Conservation (phyloP, 2,113 vertebrate genomes). For the Varanus komodoensis region DNA sequence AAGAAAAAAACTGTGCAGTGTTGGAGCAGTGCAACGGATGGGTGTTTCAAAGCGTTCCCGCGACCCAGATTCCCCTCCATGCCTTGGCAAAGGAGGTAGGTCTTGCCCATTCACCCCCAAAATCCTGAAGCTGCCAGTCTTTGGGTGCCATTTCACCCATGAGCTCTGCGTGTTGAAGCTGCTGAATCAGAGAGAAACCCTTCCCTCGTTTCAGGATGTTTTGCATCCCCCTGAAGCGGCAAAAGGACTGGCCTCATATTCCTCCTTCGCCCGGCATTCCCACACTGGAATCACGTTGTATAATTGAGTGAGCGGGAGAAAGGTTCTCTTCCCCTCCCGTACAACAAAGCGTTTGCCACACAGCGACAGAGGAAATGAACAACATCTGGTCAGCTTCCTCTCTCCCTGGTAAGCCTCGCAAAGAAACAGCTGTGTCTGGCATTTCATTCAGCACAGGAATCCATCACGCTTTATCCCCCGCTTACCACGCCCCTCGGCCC, state of each 20-base stretch:
- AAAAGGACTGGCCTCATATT: constrained; percentile 36
- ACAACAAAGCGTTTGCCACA: constrained; percentile 74
- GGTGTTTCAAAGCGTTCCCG: neutral
- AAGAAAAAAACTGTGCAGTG: neutral
- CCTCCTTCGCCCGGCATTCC: constrained; percentile 52
- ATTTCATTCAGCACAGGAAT: constrained; percentile 69
- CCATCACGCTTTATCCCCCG: constrained; percentile 56
- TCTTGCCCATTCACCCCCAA: neutral
- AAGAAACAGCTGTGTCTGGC: constrained; percentile 69
- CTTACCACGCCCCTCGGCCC: constrained; percentile 59
- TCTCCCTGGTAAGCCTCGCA: constrained; percentile 61
- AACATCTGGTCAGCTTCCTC: constrained; percentile 69
- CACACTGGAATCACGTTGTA: constrained; percentile 63
- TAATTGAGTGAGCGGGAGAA: constrained; percentile 45
- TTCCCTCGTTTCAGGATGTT: constrained; percentile 9
- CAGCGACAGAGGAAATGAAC: constrained; percentile 75
- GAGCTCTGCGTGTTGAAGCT: neutral
- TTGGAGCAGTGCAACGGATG: too few species aligned
- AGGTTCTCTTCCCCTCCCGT: constrained; percentile 40
- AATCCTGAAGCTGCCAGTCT: neutral
- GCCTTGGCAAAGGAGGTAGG: neutral
- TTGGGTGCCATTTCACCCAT: neutral
- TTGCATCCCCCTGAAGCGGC: constrained; percentile 52
- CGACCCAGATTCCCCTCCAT: neutral
- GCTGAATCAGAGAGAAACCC: constrained; percentile 17